A percentile compares a stretch with the other conserved stretches of the same genome.
Conservation (phyloP, 2,888 invertebrate genomes). For the Aphelenchoides bicaudatus region DNA sequence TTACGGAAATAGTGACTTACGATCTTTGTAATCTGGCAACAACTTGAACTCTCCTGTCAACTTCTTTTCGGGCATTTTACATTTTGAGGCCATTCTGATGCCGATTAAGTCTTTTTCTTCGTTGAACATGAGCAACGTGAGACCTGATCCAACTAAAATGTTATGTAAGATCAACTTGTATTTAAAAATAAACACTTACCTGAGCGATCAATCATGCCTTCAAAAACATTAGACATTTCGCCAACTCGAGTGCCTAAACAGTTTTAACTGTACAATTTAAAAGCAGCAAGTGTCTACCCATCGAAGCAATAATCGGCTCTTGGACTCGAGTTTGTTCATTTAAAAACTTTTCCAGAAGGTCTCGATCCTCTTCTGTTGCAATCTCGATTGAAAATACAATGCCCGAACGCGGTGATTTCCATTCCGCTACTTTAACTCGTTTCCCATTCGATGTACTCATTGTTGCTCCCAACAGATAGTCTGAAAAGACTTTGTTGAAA, state of each 20-base stretch:
- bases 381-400: too few species aligned
- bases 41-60: neutral
- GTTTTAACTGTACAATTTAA: neutral
- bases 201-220: neutral
- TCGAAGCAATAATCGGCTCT: neutral
- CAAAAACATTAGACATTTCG: neutral
- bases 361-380: too few species aligned
- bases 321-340: neutral
- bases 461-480: too few species aligned
- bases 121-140: neutral
- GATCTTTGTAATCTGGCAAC: constrained; percentile 3
- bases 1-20: too few species aligned
- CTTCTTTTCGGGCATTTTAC: constrained; percentile 4
- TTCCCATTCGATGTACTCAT: too few species aligned
- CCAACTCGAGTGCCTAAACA: neutral
- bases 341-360: neutral
- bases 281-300: neutral
- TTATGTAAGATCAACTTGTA: neutral
- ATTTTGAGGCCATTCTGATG: neutral
- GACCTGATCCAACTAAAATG: neutral
- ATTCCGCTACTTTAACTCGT: too few species aligned
- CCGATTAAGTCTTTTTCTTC: constrained; percentile 3
- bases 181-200: neutral
- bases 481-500: too few species aligned
- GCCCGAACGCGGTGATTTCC: too few species aligned